Evolutionary conservation across 1,140 invertebrate species (phyloP), one percentile per base, ranked within the genome.

Genomic region (Dreissena polymorpha): DNA sequence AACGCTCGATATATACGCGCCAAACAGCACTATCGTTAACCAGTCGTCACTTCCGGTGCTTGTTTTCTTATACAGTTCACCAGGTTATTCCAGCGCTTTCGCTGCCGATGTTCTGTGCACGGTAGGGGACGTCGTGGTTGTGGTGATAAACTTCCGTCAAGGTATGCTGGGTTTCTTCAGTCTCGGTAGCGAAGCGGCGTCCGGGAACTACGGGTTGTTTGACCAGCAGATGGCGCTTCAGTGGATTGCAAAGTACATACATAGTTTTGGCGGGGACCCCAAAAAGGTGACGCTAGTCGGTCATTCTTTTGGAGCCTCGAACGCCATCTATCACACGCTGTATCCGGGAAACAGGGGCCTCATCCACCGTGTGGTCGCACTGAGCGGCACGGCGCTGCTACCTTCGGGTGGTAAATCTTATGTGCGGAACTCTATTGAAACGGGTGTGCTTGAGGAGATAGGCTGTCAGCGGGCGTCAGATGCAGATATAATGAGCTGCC

Each of bases 91-190:
- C 10, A 73, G 73, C 14, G 71, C 60, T 25, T 83, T 68, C 25
- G 55, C 68, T 21, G 71, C 57, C 16, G 80, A 83, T 53, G 27
- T 39, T 23, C 23, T 83, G 14, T 21, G 51, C 49, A 63, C 72
- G 16, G 50, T 50, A 53, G 51, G 65, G n/a, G 72, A 83, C 50
- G 64, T 83, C 8, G 53, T 83, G 10, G 65, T 83, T 50, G 80
- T 83, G 8, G 69, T 85, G n/a, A 70, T 88, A 0, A 84, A 93
- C 91, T 99, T 98, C 91, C 95, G 98, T 73, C 95, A 98, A 18
- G 96, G 97, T 27, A 83, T 93, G 12, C 94, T 99, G 13, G 98
- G 98, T 13, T 99, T 98, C 93, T 94, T 99, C 3, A 68, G 68
- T 39, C 72, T 69, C n/a, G 69, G 63, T 13, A 74, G 82, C 12